A percentile compares a stretch with the other conserved stretches of the same genome.
Evolutionary conservation across 2,113 vertebrate species (phyloP).

Genomic region (Pelusios castaneus): DNA sequence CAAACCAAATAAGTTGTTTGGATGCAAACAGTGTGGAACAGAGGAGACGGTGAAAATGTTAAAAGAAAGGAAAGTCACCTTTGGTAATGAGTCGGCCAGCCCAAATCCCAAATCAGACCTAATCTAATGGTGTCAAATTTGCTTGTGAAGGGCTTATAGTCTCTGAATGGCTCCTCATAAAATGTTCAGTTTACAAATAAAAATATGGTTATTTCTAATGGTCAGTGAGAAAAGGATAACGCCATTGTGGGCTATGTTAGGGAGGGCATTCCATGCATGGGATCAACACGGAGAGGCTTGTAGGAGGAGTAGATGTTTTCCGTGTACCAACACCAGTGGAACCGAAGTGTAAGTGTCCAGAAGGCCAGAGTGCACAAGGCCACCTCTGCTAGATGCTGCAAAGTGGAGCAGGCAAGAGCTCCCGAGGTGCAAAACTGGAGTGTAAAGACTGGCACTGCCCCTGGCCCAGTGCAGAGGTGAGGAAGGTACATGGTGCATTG

Average conservation of each 20-base stretch:
- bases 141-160: not conserved
- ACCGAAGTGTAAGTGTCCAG: not conserved
- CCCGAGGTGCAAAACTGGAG: too few relatives aligned
- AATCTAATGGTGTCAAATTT: too few relatives aligned
- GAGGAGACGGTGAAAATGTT: too few relatives aligned
- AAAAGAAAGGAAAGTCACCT: too few relatives aligned
- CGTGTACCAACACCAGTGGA: not conserved
- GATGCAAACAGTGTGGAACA: too few relatives aligned
- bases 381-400: not conserved
- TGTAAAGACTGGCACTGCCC: too few relatives aligned
- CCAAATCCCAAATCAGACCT: too few relatives aligned
- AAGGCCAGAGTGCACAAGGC: not conserved
- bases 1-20: too few relatives aligned
- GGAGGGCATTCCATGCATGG: not conserved
- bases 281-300: not conserved
- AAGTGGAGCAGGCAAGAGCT: not conserved
- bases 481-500: too few relatives aligned
- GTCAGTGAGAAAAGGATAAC: not conserved
- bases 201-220: not conserved
- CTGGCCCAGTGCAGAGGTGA: too few relatives aligned
- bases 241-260: not conserved
- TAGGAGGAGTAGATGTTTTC: not conserved
- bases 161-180: not conserved
- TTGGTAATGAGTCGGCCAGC: too few relatives aligned
- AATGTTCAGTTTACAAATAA: not conserved